A percentile compares a stretch with the other conserved stretches of the same genome.
Evolutionary conservation across 2,888 invertebrate genomes (phyloP).

Genomic region (Pardosa pseudoannulata): DNA sequence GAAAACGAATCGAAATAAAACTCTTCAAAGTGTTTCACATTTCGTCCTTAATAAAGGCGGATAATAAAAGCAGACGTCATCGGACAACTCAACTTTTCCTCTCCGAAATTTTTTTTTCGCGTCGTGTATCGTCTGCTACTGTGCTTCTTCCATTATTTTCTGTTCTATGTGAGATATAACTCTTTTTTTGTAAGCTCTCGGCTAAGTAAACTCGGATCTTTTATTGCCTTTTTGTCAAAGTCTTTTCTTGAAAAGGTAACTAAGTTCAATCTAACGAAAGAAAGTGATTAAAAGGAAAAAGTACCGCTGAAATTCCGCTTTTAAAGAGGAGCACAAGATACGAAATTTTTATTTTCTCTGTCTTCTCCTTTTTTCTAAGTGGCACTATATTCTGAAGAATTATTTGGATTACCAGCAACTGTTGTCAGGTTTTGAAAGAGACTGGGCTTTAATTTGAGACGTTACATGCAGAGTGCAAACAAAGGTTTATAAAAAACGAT

Average conservation of each 20-base stretch:
- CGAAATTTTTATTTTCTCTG: conserved; percentile 22
- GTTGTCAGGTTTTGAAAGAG: conserved; percentile 45
- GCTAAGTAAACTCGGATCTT: conserved; percentile 67
- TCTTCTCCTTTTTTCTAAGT: conserved; percentile 19
- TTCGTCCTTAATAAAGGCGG: conserved; percentile 69
- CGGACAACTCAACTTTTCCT: conserved; percentile 63
- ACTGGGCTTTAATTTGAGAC: conserved; percentile 56
- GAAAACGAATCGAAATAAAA: conserved; percentile 14
- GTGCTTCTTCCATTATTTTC: conserved; percentile 64
- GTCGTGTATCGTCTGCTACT: conserved; percentile 22
- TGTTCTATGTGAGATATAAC: conserved; percentile 52
- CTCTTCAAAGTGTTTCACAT: conserved; percentile 68
- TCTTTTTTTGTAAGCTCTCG: conserved; percentile 59
- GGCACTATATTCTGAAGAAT: conserved; percentile 31
- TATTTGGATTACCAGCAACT: conserved; percentile 38
- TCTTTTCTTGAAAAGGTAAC: conserved; percentile 70
- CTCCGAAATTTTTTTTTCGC: conserved; percentile 43
- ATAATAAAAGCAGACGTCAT: conserved; percentile 72
- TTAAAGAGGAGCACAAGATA: conserved; percentile 43
- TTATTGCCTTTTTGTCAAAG: conserved; percentile 71
- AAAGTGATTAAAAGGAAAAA: conserved; percentile 69
- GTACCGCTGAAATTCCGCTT: conserved; percentile 63
- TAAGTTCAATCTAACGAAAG: conserved; percentile 68
- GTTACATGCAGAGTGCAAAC: conserved; percentile 17
- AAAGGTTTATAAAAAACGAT: not conserved